A percentile compares a stretch with the other conserved stretches of the same genome.
Evolutionary conservation across 2,888 invertebrate species (phyloP).

Genomic region (Lepidocyrtinus sp.): DNA sequence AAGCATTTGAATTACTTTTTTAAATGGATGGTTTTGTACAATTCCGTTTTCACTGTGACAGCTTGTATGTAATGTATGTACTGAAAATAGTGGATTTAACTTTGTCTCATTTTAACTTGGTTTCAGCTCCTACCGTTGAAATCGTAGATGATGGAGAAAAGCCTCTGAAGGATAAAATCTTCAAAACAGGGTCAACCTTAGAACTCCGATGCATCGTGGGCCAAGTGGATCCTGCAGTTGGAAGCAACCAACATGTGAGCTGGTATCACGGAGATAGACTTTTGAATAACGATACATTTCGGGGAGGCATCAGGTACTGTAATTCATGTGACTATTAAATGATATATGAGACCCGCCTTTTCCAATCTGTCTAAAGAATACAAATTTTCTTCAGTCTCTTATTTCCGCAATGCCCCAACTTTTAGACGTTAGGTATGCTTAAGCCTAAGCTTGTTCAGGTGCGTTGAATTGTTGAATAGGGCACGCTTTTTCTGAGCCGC

Average conservation of each 20-base stretch:
- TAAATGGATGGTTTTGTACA: too few species aligned
- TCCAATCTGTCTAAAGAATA: not conserved
- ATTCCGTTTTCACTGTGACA: too few species aligned
- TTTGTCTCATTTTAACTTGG: too few species aligned
- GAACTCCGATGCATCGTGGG: slow-evolving; percentile 72
- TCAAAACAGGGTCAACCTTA: slow-evolving; percentile 72
- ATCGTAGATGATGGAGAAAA: slow-evolving; percentile 72
- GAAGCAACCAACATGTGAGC: slow-evolving; percentile 71
- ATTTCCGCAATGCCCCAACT: too few species aligned
- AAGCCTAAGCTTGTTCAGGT: too few species aligned
- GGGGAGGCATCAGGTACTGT: slow-evolving; percentile 71
- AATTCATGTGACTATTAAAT: slow-evolving; percentile 44
- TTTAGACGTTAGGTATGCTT: too few species aligned
- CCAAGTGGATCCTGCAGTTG: slow-evolving; percentile 70
- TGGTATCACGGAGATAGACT: slow-evolving; percentile 72
- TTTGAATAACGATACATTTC: slow-evolving; percentile 71
- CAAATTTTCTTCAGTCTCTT: too few species aligned
- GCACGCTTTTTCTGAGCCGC: too few species aligned
- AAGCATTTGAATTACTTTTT: too few species aligned
- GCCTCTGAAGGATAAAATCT: slow-evolving; percentile 71
- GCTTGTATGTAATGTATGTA: too few species aligned
- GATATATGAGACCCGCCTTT: not conserved
- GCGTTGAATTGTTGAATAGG: too few species aligned
- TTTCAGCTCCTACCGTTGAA: slow-evolving; percentile 72
- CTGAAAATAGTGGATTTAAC: too few species aligned